A percentile compares a stretch with the other conserved stretches of the same genome.
Evolutionary conservation across 1,140 invertebrate species (phyloP).

Genomic region (Battus philenor): DNA sequence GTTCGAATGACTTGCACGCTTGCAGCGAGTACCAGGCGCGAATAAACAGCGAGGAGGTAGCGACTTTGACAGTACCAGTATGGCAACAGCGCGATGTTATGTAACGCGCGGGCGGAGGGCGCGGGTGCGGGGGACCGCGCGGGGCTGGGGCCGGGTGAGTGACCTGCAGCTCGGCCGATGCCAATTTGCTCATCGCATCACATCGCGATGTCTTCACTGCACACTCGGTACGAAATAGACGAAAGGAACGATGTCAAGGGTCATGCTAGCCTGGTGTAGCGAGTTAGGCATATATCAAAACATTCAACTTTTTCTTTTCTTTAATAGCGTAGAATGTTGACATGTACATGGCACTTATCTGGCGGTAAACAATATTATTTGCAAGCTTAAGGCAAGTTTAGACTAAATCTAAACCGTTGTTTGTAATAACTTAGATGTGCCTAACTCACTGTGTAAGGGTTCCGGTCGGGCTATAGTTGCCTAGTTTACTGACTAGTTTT

Average conservation of each 20-base stretch:
- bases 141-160: conserved; percentile 42
- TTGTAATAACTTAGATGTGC: not conserved
- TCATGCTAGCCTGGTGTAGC: conserved; percentile 9
- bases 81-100: conserved; percentile 62
- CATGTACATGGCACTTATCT: too few species aligned
- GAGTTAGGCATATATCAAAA: conserved; percentile 1
- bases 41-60: conserved; percentile 43
- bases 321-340: too few species aligned
- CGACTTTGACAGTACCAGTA: conserved; percentile 60
- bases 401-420: not conserved
- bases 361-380: too few species aligned
- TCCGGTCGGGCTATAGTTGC: too few species aligned
- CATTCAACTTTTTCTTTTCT: too few species aligned
- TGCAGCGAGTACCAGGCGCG: conserved; percentile 34
- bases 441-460: too few species aligned
- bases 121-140: conserved; percentile 21
- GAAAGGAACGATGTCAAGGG: conserved; percentile 13
- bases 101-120: conserved; percentile 27
- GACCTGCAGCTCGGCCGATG: conserved; percentile 28
- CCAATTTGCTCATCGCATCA: conserved; percentile 16
- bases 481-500: too few species aligned
- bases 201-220: conserved; percentile 9
- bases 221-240: conserved; percentile 10
- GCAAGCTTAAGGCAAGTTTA: not conserved
- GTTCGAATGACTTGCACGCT: not conserved